A percentile compares a stretch with the other conserved stretches of the same genome.
These are phyloP conservation scores for Ispidina lecontei DNA, from an alignment of 2,797 vertebrate species.

Conservation along the genomic window DNA sequence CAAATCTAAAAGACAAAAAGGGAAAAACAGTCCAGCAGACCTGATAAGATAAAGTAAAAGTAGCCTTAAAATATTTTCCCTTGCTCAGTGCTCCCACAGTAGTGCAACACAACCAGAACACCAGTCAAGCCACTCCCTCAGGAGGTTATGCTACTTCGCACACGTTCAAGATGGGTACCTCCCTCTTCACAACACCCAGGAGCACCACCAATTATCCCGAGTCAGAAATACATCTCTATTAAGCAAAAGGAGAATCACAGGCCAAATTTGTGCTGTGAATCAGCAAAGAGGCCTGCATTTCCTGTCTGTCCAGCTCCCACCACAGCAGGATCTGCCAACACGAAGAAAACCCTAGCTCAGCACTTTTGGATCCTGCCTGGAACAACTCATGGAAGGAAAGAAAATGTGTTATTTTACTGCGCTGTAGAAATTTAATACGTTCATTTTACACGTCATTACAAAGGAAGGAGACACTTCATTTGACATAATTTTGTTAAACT, in stretches of 20 bases:
- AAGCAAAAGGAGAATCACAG: slow-evolving; percentile 26
- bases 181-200: slow-evolving; percentile 33
- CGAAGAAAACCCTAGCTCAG: background rate
- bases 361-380: slow-evolving; percentile 54
- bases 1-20: slow-evolving; percentile 81
- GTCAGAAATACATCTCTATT: slow-evolving; percentile 16
- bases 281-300: slow-evolving; percentile 49
- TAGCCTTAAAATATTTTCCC: background rate
- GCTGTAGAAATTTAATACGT: background rate
- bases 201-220: slow-evolving; percentile 28
- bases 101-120: background rate
- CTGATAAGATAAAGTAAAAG: background rate
- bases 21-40: background rate
- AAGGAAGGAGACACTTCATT: slow-evolving; percentile 4
- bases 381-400: slow-evolving; percentile 58
- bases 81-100: background rate
- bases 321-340: slow-evolving; percentile 55
- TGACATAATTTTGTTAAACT: background rate
- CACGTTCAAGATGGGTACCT: background rate
- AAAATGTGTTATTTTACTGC: background rate
- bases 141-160: background rate
- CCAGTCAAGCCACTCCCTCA: background rate
- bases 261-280: slow-evolving; percentile 45
- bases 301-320: slow-evolving; percentile 71
- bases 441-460: background rate